These are phyloP conservation scores for Eurois occulta DNA, from an alignment of 2,888 invertebrate genomes.

Conservation along the genomic window DNA sequence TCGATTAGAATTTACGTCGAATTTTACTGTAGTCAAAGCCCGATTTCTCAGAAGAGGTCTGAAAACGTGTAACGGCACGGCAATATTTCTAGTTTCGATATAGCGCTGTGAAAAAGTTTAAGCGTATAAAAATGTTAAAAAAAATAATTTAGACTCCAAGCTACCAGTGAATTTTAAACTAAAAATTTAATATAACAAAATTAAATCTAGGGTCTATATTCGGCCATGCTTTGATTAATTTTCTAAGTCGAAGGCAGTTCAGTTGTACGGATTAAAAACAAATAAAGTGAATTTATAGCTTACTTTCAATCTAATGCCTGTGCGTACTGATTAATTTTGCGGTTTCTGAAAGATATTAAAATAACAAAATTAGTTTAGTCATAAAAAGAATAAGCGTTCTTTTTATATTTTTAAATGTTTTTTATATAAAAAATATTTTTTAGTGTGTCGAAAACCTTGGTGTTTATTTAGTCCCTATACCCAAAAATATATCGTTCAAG, in stretches of 20 bases:
- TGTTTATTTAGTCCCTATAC: neutral
- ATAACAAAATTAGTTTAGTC: neutral
- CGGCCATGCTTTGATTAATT: neutral
- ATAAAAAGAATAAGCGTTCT: neutral
- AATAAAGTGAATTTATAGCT: conserved; percentile 4
- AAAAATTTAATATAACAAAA: neutral
- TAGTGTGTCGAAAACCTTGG: neutral
- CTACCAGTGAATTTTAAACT: neutral
- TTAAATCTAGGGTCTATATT: neutral
- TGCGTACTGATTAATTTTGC: neutral
- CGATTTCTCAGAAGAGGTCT: neutral
- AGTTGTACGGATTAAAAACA: neutral
- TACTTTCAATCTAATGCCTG: neutral
- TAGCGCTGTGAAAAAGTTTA: neutral
- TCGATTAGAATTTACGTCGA: neutral
- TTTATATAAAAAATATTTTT: no score
- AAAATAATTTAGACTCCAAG: neutral
- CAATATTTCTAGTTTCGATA: neutral
- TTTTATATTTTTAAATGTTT: no score
- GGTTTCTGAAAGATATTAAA: conserved; percentile 3
- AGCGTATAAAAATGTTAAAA: neutral
- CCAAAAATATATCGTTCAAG: neutral
- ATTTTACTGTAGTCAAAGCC: neutral
- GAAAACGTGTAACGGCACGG: neutral
- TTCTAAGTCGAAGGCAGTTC: neutral